Base-by-base conservation (phyloP, 64 coral and sea anemone species). In the Acropora tenuis region DNA sequence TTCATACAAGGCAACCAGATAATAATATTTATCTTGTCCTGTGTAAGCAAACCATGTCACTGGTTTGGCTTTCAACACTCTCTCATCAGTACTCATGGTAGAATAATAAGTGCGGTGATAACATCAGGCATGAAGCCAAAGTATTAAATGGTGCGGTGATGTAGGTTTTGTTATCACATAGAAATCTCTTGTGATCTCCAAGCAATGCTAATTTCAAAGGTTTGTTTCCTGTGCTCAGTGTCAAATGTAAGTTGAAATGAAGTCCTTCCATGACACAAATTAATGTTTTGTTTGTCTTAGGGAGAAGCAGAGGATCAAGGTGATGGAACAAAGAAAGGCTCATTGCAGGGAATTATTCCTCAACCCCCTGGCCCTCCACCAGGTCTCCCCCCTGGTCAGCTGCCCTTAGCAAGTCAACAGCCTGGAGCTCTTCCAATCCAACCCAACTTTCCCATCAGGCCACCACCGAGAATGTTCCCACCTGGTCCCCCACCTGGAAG, bases 401-500 rank as follows among this genome's bases (percentile, higher is more conserved):
- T 91, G 7, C 93, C 93, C 15, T 90, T 81, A 48, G 92, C 92
- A 87, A 97, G 87, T 92, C 83, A 89, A 69, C 82, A 75, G 43
- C 65, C 89, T 0, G 63, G 89, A 86, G 74, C 74, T 12, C 79
- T 88, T 50, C 85, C 94, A 16, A 89, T 97, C 47, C 95, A 97
- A 50, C 95, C 95, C 42, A 97, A 97, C 77, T 97, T 92, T 61
- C 92, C 77, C 50, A 97, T 97, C 63, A 89, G 92, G 44, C 95
- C 95, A 44, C 94, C 90, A 90, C 89, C 55, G 82, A 92, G 94
- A 41, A 89, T 99, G 88, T 95, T 99, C 18, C 97, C 97, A 5
- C 97, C 94, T 44, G 97, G 97, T 48, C 97, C 97, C 69, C 97
- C 97, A 11, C 97, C 97, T 60, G 79, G 92, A 12, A 86, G 97